Conservation (phyloP, 2,888 invertebrate species). For the Patella ulyssiponensis region DNA sequence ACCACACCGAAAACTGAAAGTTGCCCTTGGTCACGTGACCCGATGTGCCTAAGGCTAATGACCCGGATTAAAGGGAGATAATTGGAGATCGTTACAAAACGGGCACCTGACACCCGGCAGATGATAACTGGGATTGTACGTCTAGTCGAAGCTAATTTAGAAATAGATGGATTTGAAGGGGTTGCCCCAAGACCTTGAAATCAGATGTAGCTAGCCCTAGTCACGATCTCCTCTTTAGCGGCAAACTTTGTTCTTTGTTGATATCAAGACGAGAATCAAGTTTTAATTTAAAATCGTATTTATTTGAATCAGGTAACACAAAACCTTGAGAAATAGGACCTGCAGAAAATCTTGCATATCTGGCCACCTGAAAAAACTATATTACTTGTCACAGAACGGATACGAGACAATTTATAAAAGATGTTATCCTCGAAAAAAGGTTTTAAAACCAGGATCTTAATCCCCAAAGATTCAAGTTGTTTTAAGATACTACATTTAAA, state of each 20-base stretch:
- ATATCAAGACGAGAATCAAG: not conserved
- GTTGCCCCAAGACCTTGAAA: not conserved
- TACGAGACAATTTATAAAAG: no score
- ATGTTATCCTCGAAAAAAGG: no score
- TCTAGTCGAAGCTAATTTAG: not conserved
- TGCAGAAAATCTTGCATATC: no score
- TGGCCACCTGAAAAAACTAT: no score
- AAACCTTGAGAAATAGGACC: no score
- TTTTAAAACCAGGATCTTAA: no score
- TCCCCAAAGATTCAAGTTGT: no score
- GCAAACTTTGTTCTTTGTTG: not conserved
- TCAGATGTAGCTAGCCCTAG: not conserved
- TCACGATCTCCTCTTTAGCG: conserved; percentile 8
- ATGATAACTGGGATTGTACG: not conserved
- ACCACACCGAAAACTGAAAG: no score
- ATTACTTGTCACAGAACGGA: no score
- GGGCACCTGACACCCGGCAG: conserved; percentile 9
- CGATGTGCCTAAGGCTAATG: not conserved
- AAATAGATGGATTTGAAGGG: not conserved
- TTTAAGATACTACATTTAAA: no score
- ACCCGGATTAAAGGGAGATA: conserved; percentile 9
- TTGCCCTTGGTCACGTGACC: not conserved
- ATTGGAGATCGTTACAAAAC: not conserved
- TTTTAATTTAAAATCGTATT: conserved; percentile 7
- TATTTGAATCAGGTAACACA: not conserved